Base-by-base conservation (phyloP, 2,797 vertebrate genomes). In the Girardinus metallicus region DNA sequence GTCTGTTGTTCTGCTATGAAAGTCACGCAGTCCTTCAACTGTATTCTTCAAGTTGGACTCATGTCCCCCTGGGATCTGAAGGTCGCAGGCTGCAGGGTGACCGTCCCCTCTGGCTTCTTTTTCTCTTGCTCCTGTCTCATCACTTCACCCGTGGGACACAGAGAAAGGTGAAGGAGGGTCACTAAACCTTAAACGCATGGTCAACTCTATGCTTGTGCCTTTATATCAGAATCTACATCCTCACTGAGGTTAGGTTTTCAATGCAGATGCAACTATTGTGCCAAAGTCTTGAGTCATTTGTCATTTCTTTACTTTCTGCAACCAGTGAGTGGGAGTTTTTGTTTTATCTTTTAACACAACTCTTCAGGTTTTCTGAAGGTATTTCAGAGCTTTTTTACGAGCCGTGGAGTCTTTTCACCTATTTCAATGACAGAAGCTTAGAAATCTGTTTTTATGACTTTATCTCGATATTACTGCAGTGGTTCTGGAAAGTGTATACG, bases 121-220 rank as follows among this genome's bases (percentile, higher is more conserved):
- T 78, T 64, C 34, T 75, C 51, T 79, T 44, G 41, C 74, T 75
- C 75, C 74, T 78, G 81, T 91, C 89, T 90, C 77, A 62, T 84
- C 77, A n/a, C 82, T 72, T 86, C 82, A 86, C 94, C 93, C 92
- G 85, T 75, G 94, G 91, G 92, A 95, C 49, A 0, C 46, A n/a
- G 62, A 55, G 71, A 23, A 81, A 92, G 87, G 87, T 92, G 86
- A 88, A 78, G 73, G 78, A 62, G 82, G 89, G 92, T 93, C 90
- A 89, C 29, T 6, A 86, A 84, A 73, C 41, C 78, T 90, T 85
- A 82, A 92, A 89, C 76, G 75, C 88, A 86, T 88, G 91, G 87
- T 82, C 88, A 84, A 76, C 81, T 93, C 83, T 66, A 11, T 79
- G 83, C 87, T 83, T 26, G 80, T 74, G 78, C 23, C 44, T 80